Conservation (phyloP, 2,888 invertebrate species). For the Hydroisotoma schaefferi region DNA sequence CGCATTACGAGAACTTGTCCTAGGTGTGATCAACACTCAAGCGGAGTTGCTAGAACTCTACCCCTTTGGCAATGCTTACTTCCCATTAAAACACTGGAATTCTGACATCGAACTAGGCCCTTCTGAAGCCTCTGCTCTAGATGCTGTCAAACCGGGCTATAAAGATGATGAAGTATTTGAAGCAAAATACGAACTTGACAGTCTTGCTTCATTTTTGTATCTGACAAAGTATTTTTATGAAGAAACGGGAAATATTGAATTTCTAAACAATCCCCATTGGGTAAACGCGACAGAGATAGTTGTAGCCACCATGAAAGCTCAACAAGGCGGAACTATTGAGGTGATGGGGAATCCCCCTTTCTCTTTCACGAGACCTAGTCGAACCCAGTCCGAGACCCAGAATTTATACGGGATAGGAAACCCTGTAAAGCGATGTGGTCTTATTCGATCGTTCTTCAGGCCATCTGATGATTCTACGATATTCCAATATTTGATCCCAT, state of each 20-base stretch:
- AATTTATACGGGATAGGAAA: slow-evolving; percentile 41
- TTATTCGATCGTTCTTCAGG: slow-evolving; percentile 44
- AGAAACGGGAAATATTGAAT: slow-evolving; percentile 31
- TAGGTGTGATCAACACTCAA: slow-evolving; percentile 46
- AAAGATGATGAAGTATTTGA: slow-evolving; percentile 40
- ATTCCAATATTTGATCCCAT: slow-evolving; percentile 42
- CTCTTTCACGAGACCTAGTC: slow-evolving; percentile 34
- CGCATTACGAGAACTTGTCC: slow-evolving; percentile 30
- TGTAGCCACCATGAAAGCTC: slow-evolving; percentile 27
- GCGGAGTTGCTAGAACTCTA: slow-evolving; percentile 40
- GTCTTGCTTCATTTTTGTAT: slow-evolving; percentile 41
- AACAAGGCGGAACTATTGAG: slow-evolving; percentile 43
- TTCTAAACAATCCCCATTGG: slow-evolving; percentile 39
- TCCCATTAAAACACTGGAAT: slow-evolving; percentile 42
- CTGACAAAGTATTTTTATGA: slow-evolving; percentile 39
- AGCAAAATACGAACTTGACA: slow-evolving; percentile 32
- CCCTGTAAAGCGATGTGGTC: slow-evolving; percentile 37
- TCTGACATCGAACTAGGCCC: slow-evolving; percentile 28
- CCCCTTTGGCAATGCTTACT: slow-evolving; percentile 42
- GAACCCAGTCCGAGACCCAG: slow-evolving; percentile 43
- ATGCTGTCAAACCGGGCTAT: slow-evolving; percentile 34
- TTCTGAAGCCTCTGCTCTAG: slow-evolving; percentile 21
- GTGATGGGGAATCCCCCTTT: slow-evolving; percentile 31
- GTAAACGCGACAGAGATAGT: slow-evolving; percentile 23
- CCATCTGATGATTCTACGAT: slow-evolving; percentile 45